These are phyloP conservation scores for Apamea sordens DNA, from an alignment of 2,888 invertebrate genomes.

Conservation along the genomic window DNA sequence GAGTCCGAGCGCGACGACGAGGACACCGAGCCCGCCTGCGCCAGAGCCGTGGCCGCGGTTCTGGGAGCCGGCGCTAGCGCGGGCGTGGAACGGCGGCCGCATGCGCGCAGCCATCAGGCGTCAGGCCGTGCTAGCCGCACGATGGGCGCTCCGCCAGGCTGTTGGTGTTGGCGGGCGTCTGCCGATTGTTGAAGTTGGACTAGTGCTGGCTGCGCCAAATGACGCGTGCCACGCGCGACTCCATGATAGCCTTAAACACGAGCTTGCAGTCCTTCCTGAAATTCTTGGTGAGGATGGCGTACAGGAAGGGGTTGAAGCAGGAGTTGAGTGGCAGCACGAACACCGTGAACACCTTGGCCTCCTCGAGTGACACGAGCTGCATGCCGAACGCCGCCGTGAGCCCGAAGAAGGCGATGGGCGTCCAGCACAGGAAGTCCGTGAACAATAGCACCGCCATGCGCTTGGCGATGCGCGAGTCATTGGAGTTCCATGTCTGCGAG, in stretches of 20 bases:
- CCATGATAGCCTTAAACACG: constrained; percentile 98
- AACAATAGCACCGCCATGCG: constrained; percentile 99
- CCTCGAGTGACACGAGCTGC: constrained; percentile 97
- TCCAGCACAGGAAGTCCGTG: constrained; percentile 99
- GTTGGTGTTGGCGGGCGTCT: constrained; percentile 96
- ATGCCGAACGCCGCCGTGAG: constrained; percentile 97
- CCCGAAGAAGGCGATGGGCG: constrained; percentile 98
- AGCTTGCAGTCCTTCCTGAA: constrained; percentile 99
- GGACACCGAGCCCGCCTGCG: too few relatives aligned
- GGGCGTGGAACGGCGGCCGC: too few relatives aligned
- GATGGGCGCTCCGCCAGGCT: constrained; percentile 95
- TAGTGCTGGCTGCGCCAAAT: constrained; percentile 96
- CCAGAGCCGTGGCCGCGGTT: too few relatives aligned
- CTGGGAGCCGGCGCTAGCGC: too few relatives aligned
- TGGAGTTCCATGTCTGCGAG: constrained; percentile 99
- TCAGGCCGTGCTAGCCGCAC: too few relatives aligned
- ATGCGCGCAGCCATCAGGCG: too few relatives aligned
- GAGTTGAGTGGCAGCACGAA: constrained; percentile 98
- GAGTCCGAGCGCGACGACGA: too few relatives aligned
- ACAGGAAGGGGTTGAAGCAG: constrained; percentile 99
- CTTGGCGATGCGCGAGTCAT: constrained; percentile 98
- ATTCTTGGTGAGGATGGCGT: constrained; percentile 99
- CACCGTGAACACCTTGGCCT: constrained; percentile 98
- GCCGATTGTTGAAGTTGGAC: constrained; percentile 96
- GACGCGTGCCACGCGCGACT: constrained; percentile 96